Conservation (phyloP, 1,140 invertebrate species). For the Neoseiulus cucumeris region DNA sequence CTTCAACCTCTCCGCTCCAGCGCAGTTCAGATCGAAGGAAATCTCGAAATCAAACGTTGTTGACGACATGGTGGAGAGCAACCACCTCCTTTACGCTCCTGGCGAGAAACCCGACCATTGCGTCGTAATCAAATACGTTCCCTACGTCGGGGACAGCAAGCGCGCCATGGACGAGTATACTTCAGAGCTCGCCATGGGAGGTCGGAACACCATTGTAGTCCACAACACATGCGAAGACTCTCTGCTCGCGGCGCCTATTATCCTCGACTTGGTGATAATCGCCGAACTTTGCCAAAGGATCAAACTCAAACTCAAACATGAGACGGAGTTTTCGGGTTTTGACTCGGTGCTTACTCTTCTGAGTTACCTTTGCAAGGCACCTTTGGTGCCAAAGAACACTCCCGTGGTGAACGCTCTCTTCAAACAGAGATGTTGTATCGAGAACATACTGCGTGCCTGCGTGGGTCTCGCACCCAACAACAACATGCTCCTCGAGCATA, state of each 20-base stretch:
- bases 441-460: slow-evolving; percentile 70
- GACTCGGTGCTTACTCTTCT: slow-evolving; percentile 60
- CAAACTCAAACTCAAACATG: slow-evolving; percentile 31
- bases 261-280: slow-evolving; percentile 69
- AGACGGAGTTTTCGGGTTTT: slow-evolving; percentile 38
- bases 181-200: slow-evolving; percentile 83
- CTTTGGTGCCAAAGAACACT: slow-evolving; percentile 38
- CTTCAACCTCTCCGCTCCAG: slow-evolving; percentile 74
- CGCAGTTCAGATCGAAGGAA: slow-evolving; percentile 54
- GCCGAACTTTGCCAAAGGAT: slow-evolving; percentile 69
- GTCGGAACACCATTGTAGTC: slow-evolving; percentile 72
- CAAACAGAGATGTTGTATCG: slow-evolving; percentile 61
- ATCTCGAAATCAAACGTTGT: slow-evolving; percentile 89
- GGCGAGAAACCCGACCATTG: slow-evolving; percentile 74
- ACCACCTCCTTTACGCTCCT: slow-evolving; percentile 51
- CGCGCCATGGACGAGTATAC: slow-evolving; percentile 93
- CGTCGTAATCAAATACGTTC: slow-evolving; percentile 90
- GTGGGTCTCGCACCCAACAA: slow-evolving; percentile 55
- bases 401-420: slow-evolving; percentile 76
- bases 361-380: slow-evolving; percentile 68
- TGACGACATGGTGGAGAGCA: slow-evolving; percentile 81
- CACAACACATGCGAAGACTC: slow-evolving; percentile 97
- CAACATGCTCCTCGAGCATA: slow-evolving; percentile 48
- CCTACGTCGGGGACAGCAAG: slow-evolving; percentile 86
- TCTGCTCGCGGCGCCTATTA: slow-evolving; percentile 70